Percentiles rank a stretch among this genome's conserved stretches.
Conservation (phyloP, 2,113 vertebrate genomes). For the Stigmatopora argus region DNA sequence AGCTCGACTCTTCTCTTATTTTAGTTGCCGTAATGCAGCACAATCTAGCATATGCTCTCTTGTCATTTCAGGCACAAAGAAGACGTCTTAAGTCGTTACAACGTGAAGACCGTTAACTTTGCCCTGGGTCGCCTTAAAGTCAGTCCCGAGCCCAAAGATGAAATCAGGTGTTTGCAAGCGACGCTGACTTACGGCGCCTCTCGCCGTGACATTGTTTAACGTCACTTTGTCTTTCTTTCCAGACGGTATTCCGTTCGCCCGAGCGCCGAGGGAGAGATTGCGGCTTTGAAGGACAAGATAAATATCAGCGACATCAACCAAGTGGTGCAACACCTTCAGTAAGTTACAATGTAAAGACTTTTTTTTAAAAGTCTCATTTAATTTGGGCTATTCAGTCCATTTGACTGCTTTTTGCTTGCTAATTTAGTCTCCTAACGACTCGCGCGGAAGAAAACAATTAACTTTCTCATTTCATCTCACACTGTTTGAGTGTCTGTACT, state of each 20-base stretch:
- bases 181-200: neutral
- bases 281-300: conserved; percentile 69
- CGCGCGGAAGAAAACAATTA: too few relatives aligned
- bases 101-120: conserved; percentile 73
- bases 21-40: neutral
- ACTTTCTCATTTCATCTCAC: too few relatives aligned
- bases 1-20: neutral
- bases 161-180: neutral
- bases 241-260: conserved; percentile 44
- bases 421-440: too few relatives aligned
- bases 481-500: too few relatives aligned
- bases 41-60: neutral
- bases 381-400: neutral
- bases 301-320: conserved; percentile 71
- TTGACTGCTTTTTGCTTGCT: too few relatives aligned
- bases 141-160: neutral
- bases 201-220: neutral
- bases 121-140: conserved; percentile 56
- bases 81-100: conserved; percentile 67
- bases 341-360: conserved; percentile 25
- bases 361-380: neutral
- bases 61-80: conserved; percentile 62
- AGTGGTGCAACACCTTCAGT: conserved; percentile 74
- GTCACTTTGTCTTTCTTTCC: neutral
- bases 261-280: conserved; percentile 60